Conservation (phyloP, 2,113 vertebrate species). For the Bos indicus region DNA sequence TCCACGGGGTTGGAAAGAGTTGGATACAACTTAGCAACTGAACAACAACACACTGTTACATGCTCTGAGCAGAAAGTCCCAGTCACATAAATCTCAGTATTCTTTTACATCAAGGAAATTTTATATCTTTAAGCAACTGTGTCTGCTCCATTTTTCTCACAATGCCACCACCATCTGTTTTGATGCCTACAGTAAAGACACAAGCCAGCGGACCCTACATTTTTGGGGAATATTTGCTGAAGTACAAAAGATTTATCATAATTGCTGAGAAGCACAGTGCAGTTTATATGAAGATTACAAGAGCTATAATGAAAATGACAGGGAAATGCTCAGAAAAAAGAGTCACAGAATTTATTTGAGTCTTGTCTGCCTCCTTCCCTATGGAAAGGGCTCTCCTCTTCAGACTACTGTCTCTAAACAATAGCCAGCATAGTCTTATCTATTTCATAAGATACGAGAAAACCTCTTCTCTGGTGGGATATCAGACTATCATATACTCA, state of each 20-base stretch:
- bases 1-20: not conserved
- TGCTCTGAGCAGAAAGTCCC: not conserved
- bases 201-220: not conserved
- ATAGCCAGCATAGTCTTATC: not conserved
- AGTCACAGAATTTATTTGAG: not conserved
- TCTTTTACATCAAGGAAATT: not conserved
- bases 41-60: not conserved
- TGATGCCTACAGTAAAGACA: not conserved
- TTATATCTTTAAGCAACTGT: not conserved
- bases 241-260: slow-evolving; percentile 12
- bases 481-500: not conserved
- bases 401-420: not conserved
- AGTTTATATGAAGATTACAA: not conserved
- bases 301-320: not conserved
- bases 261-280: not conserved
- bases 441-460: not conserved
- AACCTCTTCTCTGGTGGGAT: not conserved
- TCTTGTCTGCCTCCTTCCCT: not conserved
- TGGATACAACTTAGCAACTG: not conserved
- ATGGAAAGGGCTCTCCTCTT: not conserved
- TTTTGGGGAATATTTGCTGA: not conserved
- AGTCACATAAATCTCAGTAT: not conserved
- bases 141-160: not conserved
- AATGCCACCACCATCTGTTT: not conserved
- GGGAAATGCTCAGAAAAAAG: not conserved